phyloP scores from a whole-genome alignment of 2,888 invertebrate genomes.

The Carterocephalus palaemon region DNA sequence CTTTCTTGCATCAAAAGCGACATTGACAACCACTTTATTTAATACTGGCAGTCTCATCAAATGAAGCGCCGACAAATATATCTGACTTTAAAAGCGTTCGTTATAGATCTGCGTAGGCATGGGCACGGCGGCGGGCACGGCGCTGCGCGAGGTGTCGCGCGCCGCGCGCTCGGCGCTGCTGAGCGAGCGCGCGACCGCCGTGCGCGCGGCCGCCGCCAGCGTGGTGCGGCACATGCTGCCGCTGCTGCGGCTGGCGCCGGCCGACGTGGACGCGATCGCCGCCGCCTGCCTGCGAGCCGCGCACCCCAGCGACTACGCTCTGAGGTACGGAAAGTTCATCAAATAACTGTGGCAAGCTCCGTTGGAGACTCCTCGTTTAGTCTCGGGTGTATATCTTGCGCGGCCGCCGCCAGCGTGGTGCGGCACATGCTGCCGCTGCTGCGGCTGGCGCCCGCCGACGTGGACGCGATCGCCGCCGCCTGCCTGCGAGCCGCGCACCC shows the following conservation, averaged over 20 bases:
- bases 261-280: slow-evolving; percentile 94
- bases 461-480: slow-evolving; percentile 94
- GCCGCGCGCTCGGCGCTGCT: slow-evolving; percentile 89
- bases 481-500: slow-evolving; percentile 88
- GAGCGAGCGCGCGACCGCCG: slow-evolving; percentile 94
- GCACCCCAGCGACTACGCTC: slow-evolving; percentile 60
- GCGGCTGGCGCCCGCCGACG: slow-evolving; percentile 90
- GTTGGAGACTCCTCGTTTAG: too few relatives aligned
- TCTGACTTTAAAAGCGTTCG: too few relatives aligned
- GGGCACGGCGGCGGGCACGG: slow-evolving; percentile 90
- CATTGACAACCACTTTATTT: too few relatives aligned
- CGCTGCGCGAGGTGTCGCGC: slow-evolving; percentile 92
- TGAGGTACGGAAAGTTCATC: too few relatives aligned
- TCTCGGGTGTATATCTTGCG: too few relatives aligned
- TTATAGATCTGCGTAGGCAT: slow-evolving; percentile 94
- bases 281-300: slow-evolving; percentile 93
- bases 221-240: slow-evolving; percentile 93
- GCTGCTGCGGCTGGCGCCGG: slow-evolving; percentile 90
- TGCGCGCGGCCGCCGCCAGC: slow-evolving; percentile 95
- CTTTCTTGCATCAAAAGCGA: too few relatives aligned
- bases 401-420: slow-evolving; percentile 94
- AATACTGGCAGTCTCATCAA: too few relatives aligned
- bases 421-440: slow-evolving; percentile 93
- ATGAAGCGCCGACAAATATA: too few relatives aligned
- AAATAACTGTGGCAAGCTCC: too few relatives aligned